Conservation (phyloP, 1,140 invertebrate species). For the Wiebesia pumilae region DNA sequence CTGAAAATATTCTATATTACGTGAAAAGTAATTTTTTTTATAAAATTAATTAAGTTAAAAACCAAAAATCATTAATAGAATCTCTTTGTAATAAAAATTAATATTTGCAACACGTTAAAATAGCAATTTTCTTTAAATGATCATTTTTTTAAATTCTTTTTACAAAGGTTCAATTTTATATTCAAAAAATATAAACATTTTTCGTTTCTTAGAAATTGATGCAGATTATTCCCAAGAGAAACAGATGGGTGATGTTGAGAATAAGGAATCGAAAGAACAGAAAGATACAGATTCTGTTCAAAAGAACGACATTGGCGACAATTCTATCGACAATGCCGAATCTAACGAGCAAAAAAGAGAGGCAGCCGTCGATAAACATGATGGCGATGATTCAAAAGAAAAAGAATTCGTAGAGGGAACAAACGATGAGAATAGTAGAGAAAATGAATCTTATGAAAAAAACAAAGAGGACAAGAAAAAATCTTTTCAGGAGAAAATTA, state of each 20-base stretch:
- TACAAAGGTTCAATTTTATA: background rate
- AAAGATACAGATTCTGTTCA: constrained; percentile 65
- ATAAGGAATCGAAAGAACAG: constrained; percentile 59
- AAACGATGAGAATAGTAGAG: constrained; percentile 5
- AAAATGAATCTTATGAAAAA: background rate
- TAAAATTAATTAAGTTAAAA: too few relatives aligned
- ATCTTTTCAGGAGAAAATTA: constrained; percentile 45
- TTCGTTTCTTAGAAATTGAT: constrained; percentile 7
- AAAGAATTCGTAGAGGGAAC: constrained; percentile 50
- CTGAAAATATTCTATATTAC: too few relatives aligned
- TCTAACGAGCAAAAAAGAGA: constrained; percentile 51
- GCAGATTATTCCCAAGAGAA: constrained; percentile 38
- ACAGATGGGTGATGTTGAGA: constrained; percentile 25
- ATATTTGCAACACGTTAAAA: too few relatives aligned
- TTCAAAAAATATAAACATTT: background rate
- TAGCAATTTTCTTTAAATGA: too few relatives aligned
- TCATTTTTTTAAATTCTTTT: background rate
- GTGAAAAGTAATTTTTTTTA: too few relatives aligned
- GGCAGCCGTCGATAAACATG: constrained; percentile 64
- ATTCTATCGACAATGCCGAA: constrained; percentile 51
- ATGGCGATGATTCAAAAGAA: constrained; percentile 47
- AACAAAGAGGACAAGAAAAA: constrained; percentile 44
- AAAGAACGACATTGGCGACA: constrained; percentile 50
- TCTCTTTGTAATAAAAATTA: too few relatives aligned
- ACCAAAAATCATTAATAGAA: too few relatives aligned